Conservation (phyloP, 2,113 vertebrate species). For the Dipodomys spectabilis region DNA sequence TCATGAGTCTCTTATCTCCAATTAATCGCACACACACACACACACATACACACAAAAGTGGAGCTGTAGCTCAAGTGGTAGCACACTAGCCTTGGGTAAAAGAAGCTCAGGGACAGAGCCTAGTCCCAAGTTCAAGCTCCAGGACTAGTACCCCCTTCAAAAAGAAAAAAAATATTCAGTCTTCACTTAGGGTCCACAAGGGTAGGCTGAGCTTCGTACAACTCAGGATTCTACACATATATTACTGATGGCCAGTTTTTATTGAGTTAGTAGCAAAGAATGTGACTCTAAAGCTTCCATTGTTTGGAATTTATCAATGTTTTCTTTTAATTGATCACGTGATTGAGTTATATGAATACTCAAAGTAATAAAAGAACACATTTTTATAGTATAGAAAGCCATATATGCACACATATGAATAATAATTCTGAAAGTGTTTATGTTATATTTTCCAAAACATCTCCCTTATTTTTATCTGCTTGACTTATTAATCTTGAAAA, state of each 20-base stretch:
- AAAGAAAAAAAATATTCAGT: too few relatives aligned
- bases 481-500: slow-evolving; percentile 1
- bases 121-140: too few relatives aligned
- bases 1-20: too few relatives aligned
- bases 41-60: too few relatives aligned
- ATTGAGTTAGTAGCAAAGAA: not conserved
- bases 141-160: too few relatives aligned
- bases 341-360: not conserved
- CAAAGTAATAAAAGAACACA: not conserved
- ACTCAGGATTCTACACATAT: not conserved
- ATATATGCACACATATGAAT: not conserved
- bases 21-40: too few relatives aligned
- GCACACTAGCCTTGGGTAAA: too few relatives aligned
- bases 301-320: not conserved
- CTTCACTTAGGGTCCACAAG: too few relatives aligned
- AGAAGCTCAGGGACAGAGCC: too few relatives aligned
- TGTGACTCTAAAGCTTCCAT: not conserved
- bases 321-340: not conserved
- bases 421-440: not conserved
- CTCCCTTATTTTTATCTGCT: slow-evolving; percentile 20
- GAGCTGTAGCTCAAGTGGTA: too few relatives aligned
- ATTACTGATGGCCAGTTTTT: not conserved
- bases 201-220: not conserved
- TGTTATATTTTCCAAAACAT: not conserved
- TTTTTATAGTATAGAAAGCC: not conserved